These are phyloP conservation scores for Conistra vaccinii DNA, from an alignment of 2,888 invertebrate species.

Conservation along the genomic window DNA sequence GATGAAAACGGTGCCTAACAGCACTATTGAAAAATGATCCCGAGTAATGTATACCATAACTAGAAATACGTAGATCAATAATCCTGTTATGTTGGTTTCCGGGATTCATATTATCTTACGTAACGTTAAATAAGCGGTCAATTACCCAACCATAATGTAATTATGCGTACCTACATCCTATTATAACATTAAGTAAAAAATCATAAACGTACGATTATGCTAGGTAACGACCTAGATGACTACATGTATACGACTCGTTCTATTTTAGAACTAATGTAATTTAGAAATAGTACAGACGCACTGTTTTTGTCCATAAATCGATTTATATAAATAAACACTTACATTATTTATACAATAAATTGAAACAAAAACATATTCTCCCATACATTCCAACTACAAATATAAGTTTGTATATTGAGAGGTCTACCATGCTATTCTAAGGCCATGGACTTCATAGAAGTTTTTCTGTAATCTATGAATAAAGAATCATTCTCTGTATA, in stretches of 20 bases:
- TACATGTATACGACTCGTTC: not conserved
- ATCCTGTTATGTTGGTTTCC: not conserved
- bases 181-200: not conserved
- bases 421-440: too few species aligned
- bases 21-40: not conserved
- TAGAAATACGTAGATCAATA: not conserved
- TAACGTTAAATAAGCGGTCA: not conserved
- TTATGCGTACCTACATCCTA: conserved; percentile 1
- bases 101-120: not conserved
- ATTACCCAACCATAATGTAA: conserved; percentile 18
- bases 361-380: conserved; percentile 1
- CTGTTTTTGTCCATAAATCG: conserved; percentile 33
- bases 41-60: not conserved
- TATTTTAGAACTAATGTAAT: conserved; percentile 12
- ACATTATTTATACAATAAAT: conserved; percentile 27
- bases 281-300: not conserved
- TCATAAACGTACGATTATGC: conserved; percentile 15
- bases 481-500: too few species aligned
- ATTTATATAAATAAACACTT: conserved; percentile 23
- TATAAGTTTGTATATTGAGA: too few species aligned
- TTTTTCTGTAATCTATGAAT: too few species aligned
- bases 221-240: conserved; percentile 5
- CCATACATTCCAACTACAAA: too few species aligned
- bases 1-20: not conserved
- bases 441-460: too few species aligned